Base-by-base conservation (phyloP, 2,113 vertebrate genomes). In the Nycticryphes semicollaris region DNA sequence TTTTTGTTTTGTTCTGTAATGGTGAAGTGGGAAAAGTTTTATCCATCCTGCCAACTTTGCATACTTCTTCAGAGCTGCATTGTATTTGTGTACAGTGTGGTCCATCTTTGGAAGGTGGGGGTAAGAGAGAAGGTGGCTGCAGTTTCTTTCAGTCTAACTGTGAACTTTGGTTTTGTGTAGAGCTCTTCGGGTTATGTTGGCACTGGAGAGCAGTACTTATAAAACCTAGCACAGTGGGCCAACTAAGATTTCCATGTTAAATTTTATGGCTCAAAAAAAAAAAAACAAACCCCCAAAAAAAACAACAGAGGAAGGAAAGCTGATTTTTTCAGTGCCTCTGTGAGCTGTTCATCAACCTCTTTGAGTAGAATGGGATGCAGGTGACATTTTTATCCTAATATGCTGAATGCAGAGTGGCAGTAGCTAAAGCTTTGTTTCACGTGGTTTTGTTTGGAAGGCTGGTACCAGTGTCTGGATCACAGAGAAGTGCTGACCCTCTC, bases 41-140 rank as follows among this genome's bases (percentile, higher is more conserved):
- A 80, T 78, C 75, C 3, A 12, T 81, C 24, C 66, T 95, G 92
- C 92, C 95, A 96, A 62, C 81, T 96, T 39, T 78, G 72, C n/a
- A 12, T 92, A 47, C 50, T 91, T 48, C 15, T 69, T 90, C 10
- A 33, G 54, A 89, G 78, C 74, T 84, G 37, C 30, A 41, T 62
- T 41, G 3, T 93, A 31, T 94, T 66, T 33, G 48, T 86, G 75
- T 60, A 66, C 17, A 14, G 20, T 57, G 39, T 69, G 22, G 39
- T 35, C 39, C 4, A 7, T 94, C 48, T 43, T 60, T 39, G 28
- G 56, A 64, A 75, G 12, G 31, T 39, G 33, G 30, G 27, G 22
- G 9, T 57, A 68, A 69, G 37, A 37, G 57, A 86, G 72, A 80
- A 90, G 33, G 47, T 84, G 28, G 19, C 74, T 64, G 48, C 25